phyloP scores from a whole-genome alignment of 2,888 invertebrate species.

The Nomada flava region DNA sequence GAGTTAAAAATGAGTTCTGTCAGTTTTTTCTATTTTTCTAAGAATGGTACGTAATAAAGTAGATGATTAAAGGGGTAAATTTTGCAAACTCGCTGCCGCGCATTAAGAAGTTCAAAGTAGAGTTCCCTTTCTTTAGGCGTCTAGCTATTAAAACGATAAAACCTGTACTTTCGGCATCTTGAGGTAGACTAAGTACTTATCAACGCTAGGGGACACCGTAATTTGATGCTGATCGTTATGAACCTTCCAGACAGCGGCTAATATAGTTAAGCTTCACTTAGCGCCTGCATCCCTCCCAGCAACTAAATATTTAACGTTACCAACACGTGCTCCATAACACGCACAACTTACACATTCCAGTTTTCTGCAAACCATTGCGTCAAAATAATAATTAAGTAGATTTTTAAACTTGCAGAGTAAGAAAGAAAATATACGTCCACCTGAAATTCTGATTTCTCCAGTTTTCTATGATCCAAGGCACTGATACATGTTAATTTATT shows the following conservation, averaged over 20 bases:
- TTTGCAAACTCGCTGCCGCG: background rate
- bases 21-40: too few species aligned
- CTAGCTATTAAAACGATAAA: constrained; percentile 73
- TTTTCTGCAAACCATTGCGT: background rate
- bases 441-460: background rate
- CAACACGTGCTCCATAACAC: constrained; percentile 27
- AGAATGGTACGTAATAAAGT: background rate
- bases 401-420: background rate
- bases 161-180: constrained; percentile 72
- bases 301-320: constrained; percentile 58
- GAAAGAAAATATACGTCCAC: background rate
- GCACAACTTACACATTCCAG: background rate
- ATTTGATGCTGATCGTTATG: constrained; percentile 79
- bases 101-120: background rate
- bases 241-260: constrained; percentile 80
- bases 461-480: too few species aligned
- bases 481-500: background rate
- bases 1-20: background rate
- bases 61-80: background rate
- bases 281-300: constrained; percentile 67
- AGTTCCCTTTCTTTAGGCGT: constrained; percentile 50
- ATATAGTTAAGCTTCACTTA: constrained; percentile 78
- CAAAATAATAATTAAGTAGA: too few species aligned
- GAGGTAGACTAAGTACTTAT: constrained; percentile 74
- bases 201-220: constrained; percentile 71